Conservation (phyloP, 2,797 vertebrate species). For the Hypotaenidia philippensis region DNA sequence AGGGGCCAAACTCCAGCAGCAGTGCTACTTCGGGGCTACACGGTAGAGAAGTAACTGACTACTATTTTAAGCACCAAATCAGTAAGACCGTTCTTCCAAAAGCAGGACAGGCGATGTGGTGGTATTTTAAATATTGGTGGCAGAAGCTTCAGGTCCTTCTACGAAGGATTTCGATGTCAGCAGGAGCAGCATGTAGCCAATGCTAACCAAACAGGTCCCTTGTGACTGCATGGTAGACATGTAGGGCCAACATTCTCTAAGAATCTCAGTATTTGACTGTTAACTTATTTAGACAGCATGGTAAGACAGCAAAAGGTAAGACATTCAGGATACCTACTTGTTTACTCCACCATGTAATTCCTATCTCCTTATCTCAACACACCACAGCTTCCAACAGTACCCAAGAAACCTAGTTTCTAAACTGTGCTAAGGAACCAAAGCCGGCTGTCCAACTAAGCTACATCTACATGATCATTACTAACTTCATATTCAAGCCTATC, state of each 20-base stretch:
- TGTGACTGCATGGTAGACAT: neutral
- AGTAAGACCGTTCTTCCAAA: neutral
- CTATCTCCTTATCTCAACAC: neutral
- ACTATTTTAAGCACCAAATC: neutral
- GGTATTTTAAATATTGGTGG: neutral
- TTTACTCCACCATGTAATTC: neutral
- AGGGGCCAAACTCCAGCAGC: neutral
- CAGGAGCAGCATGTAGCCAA: neutral
- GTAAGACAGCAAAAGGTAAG: neutral
- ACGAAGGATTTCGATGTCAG: neutral
- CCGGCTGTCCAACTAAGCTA: neutral
- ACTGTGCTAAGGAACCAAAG: neutral
- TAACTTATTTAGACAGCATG: neutral
- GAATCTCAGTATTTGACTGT: neutral
- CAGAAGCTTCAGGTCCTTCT: neutral
- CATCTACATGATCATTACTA: neutral
- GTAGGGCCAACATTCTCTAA: rapidly evolving
- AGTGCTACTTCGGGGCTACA: rapidly evolving
- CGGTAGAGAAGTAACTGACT: neutral
- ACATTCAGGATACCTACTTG: neutral
- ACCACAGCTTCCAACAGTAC: neutral
- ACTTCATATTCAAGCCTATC: neutral
- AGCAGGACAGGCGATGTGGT: neutral
- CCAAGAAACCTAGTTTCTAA: neutral
- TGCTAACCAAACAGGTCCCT: neutral